These are phyloP conservation scores for Drosophila leonis DNA, from an alignment of 2,888 invertebrate species.

Conservation along the genomic window DNA sequence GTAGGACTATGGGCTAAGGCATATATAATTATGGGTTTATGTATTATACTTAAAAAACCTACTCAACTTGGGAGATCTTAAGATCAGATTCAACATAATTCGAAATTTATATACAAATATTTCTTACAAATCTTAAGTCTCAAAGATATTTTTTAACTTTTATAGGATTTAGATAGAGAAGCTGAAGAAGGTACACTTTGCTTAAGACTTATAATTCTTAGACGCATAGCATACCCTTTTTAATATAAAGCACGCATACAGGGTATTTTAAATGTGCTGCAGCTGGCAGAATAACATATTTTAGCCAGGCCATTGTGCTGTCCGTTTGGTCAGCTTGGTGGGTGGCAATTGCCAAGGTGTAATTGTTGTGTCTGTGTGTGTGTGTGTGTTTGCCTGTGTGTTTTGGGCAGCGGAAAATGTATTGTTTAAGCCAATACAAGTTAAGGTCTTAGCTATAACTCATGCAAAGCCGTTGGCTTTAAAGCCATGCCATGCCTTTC, in stretches of 20 bases:
- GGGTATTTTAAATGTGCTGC: slow-evolving; percentile 24
- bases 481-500: slow-evolving; percentile 29
- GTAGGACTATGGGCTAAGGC: too few relatives aligned
- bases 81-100: too few relatives aligned
- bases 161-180: too few relatives aligned
- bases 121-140: too few relatives aligned
- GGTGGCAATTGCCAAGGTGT: slow-evolving; percentile 12
- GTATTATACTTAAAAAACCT: too few relatives aligned
- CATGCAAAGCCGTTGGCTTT: slow-evolving; percentile 16
- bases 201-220: background rate
- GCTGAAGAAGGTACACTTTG: too few relatives aligned
- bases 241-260: background rate
- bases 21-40: too few relatives aligned
- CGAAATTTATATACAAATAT: too few relatives aligned
- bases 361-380: background rate
- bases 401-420: background rate
- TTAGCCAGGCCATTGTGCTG: slow-evolving; percentile 31
- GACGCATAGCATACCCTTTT: background rate
- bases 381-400: background rate
- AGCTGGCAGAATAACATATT: slow-evolving; percentile 39
- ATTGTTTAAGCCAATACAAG: background rate
- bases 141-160: too few relatives aligned
- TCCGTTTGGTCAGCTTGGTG: slow-evolving; percentile 16
- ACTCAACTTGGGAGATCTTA: too few relatives aligned
- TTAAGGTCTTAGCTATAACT: slow-evolving; percentile 37